Base-by-base conservation (phyloP, 2,797 vertebrate genomes). In the Oreochromis grahami region DNA sequence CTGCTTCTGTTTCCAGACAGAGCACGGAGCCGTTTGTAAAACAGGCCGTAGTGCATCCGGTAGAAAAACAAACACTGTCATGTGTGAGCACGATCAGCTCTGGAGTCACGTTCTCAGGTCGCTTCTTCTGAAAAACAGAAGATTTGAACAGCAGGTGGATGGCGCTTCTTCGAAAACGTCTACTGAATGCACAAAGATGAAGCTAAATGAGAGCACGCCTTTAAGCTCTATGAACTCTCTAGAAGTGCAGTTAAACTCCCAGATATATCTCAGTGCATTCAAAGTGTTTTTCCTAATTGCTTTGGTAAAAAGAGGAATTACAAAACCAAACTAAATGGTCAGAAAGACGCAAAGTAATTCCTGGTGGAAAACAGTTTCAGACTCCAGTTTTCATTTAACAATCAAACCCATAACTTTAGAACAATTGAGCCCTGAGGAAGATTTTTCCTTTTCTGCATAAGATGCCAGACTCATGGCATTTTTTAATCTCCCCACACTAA, bases 391-490 rank as follows among this genome's bases (percentile, higher is more conserved):
- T 68, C 10, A 65, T 79, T 74, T 8, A 77, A 78, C 74, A 56
- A 81, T 79, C 14, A 17, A 89, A 50, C 19, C 50, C 19, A 29
- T 74, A 43, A 77, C 38, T 36, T 84, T 82, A 52, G 12, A 13
- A 56, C 32, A 84, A 83, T 76, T 53, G 10, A 32, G 51, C 32
- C 80, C 52, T 0, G 4, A 36, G 74, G 56, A 43, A 3, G 53
- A 32, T 38, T 53, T 53, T 8, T 15, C 21, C 41, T 10, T 81
- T 36, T 79, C 26, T 14, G 70, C 7, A 34, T 17, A 74, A n/a
- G 70, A 50, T 3, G 70, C 3, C 70, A 74, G 70, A n/a, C 8
- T 50, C 12, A 32, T 6, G 4, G 21, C 15, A 43, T 58, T 81
- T 80, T 50, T 38, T 10, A 48, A 81, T 36, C 34, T 7, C 60